phyloP scores from a whole-genome alignment of 35 echinoderm and acorn worm species.

The Strongylocentrotus purpuratus region DNA sequence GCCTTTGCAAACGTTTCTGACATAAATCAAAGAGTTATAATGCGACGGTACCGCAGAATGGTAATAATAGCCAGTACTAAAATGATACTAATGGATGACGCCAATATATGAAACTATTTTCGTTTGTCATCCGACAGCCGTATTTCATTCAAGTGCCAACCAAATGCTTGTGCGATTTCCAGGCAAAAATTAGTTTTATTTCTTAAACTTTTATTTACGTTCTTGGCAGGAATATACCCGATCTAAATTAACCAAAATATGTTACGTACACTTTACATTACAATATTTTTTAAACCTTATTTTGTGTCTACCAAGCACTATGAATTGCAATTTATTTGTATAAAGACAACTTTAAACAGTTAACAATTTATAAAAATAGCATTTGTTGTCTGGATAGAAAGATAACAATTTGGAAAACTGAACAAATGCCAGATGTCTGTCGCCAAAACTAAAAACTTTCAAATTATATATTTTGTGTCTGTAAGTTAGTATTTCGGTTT shows the following conservation, averaged over 20 bases:
- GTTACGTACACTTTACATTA: too few relatives aligned
- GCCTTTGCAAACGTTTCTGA: background rate
- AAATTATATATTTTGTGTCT: background rate
- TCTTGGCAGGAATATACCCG: background rate
- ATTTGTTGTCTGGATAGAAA: background rate
- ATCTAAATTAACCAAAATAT: background rate
- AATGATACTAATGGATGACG: background rate
- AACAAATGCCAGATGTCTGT: background rate
- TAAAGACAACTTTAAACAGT: too few relatives aligned
- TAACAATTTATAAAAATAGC: background rate
- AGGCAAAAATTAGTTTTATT: background rate
- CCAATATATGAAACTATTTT: background rate
- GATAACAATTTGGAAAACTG: background rate
- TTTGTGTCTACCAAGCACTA: too few relatives aligned
- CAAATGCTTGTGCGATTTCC: background rate
- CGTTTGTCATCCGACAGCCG: background rate
- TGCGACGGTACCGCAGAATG: background rate
- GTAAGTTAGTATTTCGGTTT: background rate
- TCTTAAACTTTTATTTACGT: background rate
- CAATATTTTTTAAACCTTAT: too few relatives aligned
- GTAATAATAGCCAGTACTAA: background rate
- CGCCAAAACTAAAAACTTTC: background rate
- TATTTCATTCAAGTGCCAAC: background rate
- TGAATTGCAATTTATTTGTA: too few relatives aligned
- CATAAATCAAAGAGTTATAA: background rate